Base-by-base conservation (phyloP, 1,140 invertebrate genomes). In the Stegodyphus mimosarum region DNA sequence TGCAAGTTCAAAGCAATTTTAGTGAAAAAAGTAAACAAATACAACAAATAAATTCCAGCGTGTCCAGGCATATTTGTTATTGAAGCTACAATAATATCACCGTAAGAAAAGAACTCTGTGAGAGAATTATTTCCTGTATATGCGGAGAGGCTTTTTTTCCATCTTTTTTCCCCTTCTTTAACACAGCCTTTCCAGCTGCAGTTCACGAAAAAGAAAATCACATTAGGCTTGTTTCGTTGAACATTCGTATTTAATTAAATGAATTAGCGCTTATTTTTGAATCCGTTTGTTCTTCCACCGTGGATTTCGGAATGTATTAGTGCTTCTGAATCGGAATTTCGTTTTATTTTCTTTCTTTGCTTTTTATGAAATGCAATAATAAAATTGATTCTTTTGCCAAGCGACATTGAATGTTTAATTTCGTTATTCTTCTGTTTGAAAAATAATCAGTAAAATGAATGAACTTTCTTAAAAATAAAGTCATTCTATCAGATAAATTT, bases 231-330 rank as follows among this genome's bases (percentile, higher is more conserved):
- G 67, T 33, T 74, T 83, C 80, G 72, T 13, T 83, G 63, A 83
- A 66, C 80, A 74, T 74, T 55, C 60, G 63, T 71, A 83, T 83
- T 83, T 83, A 83, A 83, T 83, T 83, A 83, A 83, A 83, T 73
- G 55, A 55, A 73, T 73, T 73, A 63, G 55, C 70, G 78, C 71
- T 80, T 72, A 71, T 69, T 80, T 78, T 80, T 53, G 18, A 71
- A 71, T 69, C 6, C n/a, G 10, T 60, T 17, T 50, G 50, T 71
- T 60, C 71, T 80, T 69, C 33, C 33, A 33, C 33, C 33, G 3
- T 33, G 33, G 33, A 33, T 33, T 33, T 33, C 33, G 33, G 33
- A 33, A 33, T 33, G 33, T 33, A 33, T 33, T 33, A 33, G 33
- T 33, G 33, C 33, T 33, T 33, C 33, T 33, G 33, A 33, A 33